Evolutionary conservation across 2,113 vertebrate genomes (phyloP), one percentile per base, ranked within the genome.

Genomic region (Trichomycterus rosablanca): DNA sequence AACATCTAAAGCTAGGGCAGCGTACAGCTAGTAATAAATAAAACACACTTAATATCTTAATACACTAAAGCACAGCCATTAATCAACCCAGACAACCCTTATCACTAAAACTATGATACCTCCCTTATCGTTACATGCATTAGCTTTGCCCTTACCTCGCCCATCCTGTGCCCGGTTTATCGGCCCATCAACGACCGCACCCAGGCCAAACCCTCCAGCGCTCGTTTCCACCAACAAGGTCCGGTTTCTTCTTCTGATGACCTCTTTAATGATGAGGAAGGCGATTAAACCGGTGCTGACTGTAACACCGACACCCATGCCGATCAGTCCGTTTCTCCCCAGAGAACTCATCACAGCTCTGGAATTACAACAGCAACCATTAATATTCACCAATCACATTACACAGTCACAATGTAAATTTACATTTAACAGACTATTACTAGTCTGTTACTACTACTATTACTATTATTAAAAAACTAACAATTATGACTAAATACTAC

Each of bases 201-300:
- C 39, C n/a, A 46, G 22, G 0, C 19, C 10, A 28, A 62, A 63
- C 0, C 39, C 2, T 2, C 55, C 45, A 0, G 43, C 3, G 14
- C 66, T 59, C 28, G 24, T 45, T 28, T 71, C 39, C 10, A 51
- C 28, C 16, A 30, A 5, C 30, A 68, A 1, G 1, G 57, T 4
- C 1, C 40, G 65, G 34, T 22, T 43, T 42, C 70, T 79, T 30
- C 77, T 79, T 54, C 72, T 62, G 0, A 63, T 37, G 11, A 79
- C 19, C 48, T 85, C 79, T 56, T 70, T 69, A 60, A 80, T 83
- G 1, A 87, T 49, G 0, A 88, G 58, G 28, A 82, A 70, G 2
- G 80, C 74, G 3, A 86, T 70, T 55, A 87, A 9, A 1, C 83
- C 81, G 44, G 83, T 58, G 1, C 83, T 82, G 11, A 81, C 75